These are phyloP conservation scores for Antennarius striatus DNA, from an alignment of 2,113 vertebrate species.

Conservation along the genomic window DNA sequence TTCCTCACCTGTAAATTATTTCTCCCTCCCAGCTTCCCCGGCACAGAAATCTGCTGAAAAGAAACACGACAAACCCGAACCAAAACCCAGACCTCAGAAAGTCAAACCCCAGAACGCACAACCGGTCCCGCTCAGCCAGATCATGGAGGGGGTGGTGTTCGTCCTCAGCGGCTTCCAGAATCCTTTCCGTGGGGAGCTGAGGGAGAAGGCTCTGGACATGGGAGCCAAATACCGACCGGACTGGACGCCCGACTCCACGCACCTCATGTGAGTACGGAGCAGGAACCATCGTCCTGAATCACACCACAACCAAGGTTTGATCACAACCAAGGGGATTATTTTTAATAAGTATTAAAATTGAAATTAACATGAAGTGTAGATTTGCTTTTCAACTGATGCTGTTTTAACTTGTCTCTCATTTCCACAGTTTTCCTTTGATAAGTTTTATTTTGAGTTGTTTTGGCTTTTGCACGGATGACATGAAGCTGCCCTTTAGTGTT, in stretches of 20 bases:
- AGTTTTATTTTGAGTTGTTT: slow-evolving; percentile 5
- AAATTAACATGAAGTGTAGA: no score
- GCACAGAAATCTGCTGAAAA: slow-evolving; percentile 59
- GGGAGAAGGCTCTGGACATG: slow-evolving; percentile 90
- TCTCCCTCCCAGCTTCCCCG: slow-evolving; percentile 44
- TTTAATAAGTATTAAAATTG: no score
- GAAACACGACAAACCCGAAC: slow-evolving; percentile 61
- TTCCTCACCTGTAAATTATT: neutral
- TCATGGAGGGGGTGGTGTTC: slow-evolving; percentile 88
- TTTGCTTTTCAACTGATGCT: no score
- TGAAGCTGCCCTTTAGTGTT: slow-evolving; percentile 22
- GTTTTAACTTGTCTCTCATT: no score
- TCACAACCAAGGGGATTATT: no score
- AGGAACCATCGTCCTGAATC: no score
- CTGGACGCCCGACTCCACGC: slow-evolving; percentile 88
- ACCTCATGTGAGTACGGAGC: slow-evolving; percentile 85
- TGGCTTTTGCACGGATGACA: slow-evolving; percentile 7
- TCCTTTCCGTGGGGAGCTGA: slow-evolving; percentile 87
- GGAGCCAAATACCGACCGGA: slow-evolving; percentile 88
- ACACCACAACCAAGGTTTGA: no score
- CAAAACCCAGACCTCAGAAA: slow-evolving; percentile 58
- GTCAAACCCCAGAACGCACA: slow-evolving; percentile 35
- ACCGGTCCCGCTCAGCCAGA: slow-evolving; percentile 68
- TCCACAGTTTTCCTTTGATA: no score
- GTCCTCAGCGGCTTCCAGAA: slow-evolving; percentile 94